phyloP scores from a whole-genome alignment of 2,888 invertebrate genomes.

The Osmoderma eremita region DNA sequence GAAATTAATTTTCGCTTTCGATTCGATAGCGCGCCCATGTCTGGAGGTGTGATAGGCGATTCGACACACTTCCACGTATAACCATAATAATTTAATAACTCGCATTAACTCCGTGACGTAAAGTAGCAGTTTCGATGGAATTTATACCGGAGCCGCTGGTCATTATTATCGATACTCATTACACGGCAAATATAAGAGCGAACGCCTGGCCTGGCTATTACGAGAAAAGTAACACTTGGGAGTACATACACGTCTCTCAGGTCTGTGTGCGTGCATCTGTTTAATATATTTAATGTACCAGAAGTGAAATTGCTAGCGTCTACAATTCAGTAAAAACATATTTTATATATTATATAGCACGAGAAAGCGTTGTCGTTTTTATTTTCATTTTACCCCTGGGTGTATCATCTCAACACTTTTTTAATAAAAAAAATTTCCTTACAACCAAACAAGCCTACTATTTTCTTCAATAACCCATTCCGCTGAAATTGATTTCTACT shows the following conservation, averaged over 20 bases:
- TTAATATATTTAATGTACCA: slow-evolving; percentile 30
- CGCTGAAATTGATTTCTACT: slow-evolving; percentile 17
- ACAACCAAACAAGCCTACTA: background rate
- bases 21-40: background rate
- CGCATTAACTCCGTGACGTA: slow-evolving; percentile 47
- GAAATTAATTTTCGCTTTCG: slow-evolving; percentile 32
- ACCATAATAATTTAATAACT: slow-evolving; percentile 44
- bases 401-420: too few relatives aligned
- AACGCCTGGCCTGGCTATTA: slow-evolving; percentile 41
- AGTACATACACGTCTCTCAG: too few relatives aligned
- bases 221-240: slow-evolving; percentile 43
- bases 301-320: slow-evolving; percentile 25
- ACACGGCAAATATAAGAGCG: slow-evolving; percentile 42
- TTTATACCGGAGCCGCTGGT: slow-evolving; percentile 45
- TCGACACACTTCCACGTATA: slow-evolving; percentile 23
- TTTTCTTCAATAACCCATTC: slow-evolving; percentile 10
- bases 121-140: slow-evolving; percentile 47
- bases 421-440: too few relatives aligned
- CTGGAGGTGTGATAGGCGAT: slow-evolving; percentile 13
- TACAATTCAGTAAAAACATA: slow-evolving; percentile 48
- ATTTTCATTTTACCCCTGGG: background rate
- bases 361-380: background rate
- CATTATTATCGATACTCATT: slow-evolving; percentile 47
- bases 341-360: slow-evolving; percentile 11
- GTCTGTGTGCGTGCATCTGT: slow-evolving; percentile 44